Evolutionary conservation across 2,113 vertebrate species (phyloP).

Genomic region (Lynx canadensis): DNA sequence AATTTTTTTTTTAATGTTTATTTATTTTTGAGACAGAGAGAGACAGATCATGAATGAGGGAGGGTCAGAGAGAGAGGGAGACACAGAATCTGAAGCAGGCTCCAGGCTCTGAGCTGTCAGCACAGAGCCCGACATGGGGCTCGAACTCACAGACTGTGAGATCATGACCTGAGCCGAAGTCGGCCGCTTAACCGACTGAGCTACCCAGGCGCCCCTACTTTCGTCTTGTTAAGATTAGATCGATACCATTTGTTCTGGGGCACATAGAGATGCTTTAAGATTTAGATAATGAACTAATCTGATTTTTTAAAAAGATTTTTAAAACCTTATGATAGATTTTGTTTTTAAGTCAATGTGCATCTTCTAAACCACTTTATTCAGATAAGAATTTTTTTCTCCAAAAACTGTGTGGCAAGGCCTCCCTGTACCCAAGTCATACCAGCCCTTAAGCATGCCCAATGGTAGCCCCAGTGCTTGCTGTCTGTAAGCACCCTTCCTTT

Average conservation of each 20-base stretch:
- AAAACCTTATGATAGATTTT: background rate
- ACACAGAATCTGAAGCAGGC: too few relatives aligned
- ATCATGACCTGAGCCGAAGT: too few relatives aligned
- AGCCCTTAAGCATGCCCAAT: background rate
- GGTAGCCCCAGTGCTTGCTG: background rate
- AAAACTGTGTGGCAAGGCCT: background rate
- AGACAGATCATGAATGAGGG: too few relatives aligned
- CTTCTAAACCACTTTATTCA: background rate
- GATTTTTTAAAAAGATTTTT: background rate
- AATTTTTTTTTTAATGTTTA: too few relatives aligned
- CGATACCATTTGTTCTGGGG: background rate
- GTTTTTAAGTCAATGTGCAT: background rate
- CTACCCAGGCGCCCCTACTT: too few relatives aligned
- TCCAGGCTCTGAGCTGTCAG: too few relatives aligned
- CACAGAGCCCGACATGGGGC: too few relatives aligned
- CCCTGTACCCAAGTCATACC: background rate
- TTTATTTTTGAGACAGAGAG: too few relatives aligned
- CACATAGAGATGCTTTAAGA: background rate
- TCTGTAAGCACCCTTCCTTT: background rate
- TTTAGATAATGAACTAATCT: slow-evolving; percentile 21
- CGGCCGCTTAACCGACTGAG: too few relatives aligned
- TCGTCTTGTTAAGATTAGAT: slow-evolving; percentile 6
- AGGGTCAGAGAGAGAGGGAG: too few relatives aligned
- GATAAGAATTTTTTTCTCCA: background rate
- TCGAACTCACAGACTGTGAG: too few relatives aligned